These are phyloP conservation scores for Alectoris magna DNA, from an alignment of 2,797 vertebrate species.

Conservation along the genomic window DNA sequence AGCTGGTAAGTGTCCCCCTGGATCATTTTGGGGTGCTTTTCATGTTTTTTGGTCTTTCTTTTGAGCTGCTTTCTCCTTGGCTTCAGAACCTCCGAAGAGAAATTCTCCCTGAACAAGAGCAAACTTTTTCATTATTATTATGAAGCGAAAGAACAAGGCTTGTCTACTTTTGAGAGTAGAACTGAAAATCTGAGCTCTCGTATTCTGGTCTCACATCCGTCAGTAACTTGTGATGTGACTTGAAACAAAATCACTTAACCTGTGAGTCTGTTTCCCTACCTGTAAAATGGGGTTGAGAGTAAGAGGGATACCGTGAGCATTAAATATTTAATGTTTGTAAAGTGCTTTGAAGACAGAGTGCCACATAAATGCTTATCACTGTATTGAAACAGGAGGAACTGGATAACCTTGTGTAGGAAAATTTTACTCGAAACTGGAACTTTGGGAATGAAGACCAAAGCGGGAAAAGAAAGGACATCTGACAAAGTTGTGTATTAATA, in stretches of 20 bases:
- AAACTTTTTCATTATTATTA: background rate
- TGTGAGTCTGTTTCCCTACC: constrained; percentile 35
- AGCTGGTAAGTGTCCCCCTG: background rate
- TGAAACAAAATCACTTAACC: constrained; percentile 70
- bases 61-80: background rate
- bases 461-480: background rate
- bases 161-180: background rate
- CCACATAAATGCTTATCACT: constrained; percentile 35
- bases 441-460: background rate
- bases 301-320: constrained; percentile 19
- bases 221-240: constrained; percentile 60
- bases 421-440: background rate
- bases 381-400: constrained; percentile 11
- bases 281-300: constrained; percentile 46
- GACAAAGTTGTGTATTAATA: background rate
- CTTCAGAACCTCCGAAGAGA: background rate
- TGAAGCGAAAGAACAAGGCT: background rate
- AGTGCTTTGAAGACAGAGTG: constrained; percentile 55
- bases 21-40: background rate
- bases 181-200: constrained; percentile 27
- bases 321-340: constrained; percentile 68
- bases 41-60: background rate
- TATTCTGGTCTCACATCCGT: constrained; percentile 36
- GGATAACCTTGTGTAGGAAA: constrained; percentile 9
- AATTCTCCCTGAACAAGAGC: background rate